Evolutionary conservation across 1,140 invertebrate genomes (phyloP), one percentile per base, ranked within the genome.

Genomic region (Galendromus occidentalis): DNA sequence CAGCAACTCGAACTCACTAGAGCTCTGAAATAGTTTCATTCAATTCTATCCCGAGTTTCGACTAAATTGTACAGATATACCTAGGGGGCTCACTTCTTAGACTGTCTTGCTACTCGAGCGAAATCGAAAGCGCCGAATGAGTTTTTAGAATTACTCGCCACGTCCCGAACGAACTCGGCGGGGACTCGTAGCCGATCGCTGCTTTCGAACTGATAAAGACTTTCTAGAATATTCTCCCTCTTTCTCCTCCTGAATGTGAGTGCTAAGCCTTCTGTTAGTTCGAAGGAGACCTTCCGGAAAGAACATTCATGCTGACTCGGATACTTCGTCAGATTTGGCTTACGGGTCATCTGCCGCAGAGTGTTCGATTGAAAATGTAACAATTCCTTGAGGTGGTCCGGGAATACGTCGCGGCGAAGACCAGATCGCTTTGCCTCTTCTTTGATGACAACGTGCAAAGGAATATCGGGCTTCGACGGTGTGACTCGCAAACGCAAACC

Each of bases 361-460:
- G 51, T 59, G 51, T 59, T 59, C 4, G 51, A 14, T 9, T 59
- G 51, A 22, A 59, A 59, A 33, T 59, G 51, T 22, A 59, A 33
- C 51, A 59, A 59, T 2, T 59, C 51, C 22, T 59, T 59, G 25
- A 59, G 51, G 9, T 59, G 33, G 25, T 59, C 51, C 2, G 51
- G 51, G 33, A 59, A 59, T 6, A 17, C 33, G 22, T 59, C 51
- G 25, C 51, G 51, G 1, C 51, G 51, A 22, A 59, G 51, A 4
- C 51, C 51, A 14, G 33, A 2, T 2, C 22, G 25, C 51, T 25
- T 14, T 4, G 51, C 51, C 25, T 59, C 51, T 25, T 59, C 22
- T 29, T 25, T 59, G 2, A 59, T 59, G 20, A 59, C 51, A 14
- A 29, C 25, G 33, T 25, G 33, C 6, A 59, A 33, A 5, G 22